Conservation (phyloP, 2,888 invertebrate species). For the Xestoiulus laeticollis region DNA sequence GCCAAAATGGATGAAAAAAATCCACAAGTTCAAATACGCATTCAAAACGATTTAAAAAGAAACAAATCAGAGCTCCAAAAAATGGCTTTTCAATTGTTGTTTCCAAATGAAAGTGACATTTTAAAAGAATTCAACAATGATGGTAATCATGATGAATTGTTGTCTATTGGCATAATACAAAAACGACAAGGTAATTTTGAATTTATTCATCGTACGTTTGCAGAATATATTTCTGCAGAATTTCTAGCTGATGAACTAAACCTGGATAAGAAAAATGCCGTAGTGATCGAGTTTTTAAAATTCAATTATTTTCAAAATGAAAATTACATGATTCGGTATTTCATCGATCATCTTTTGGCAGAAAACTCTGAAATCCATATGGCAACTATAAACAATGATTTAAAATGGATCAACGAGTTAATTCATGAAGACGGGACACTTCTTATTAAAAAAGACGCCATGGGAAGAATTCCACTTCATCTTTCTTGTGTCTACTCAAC, state of each 20-base stretch:
- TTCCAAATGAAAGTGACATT: neutral
- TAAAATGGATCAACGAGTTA: neutral
- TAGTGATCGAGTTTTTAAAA: neutral
- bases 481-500: neutral
- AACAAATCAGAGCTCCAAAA: neutral
- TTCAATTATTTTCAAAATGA: neutral
- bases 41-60: neutral
- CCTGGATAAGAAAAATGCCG: neutral
- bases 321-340: neutral
- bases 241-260: neutral
- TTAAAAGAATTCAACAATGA: neutral
- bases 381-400: neutral
- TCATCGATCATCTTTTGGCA: neutral
- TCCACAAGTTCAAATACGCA: neutral
- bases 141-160: neutral
- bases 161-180: neutral
- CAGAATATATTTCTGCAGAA: neutral
- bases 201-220: neutral
- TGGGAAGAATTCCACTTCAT: neutral
- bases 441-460: neutral
- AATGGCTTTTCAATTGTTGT: neutral
- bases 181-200: neutral
- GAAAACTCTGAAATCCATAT: neutral
- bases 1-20: neutral
- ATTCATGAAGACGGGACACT: neutral